Conservation (phyloP, 2,113 vertebrate genomes). For the Neofelis nebulosa region DNA sequence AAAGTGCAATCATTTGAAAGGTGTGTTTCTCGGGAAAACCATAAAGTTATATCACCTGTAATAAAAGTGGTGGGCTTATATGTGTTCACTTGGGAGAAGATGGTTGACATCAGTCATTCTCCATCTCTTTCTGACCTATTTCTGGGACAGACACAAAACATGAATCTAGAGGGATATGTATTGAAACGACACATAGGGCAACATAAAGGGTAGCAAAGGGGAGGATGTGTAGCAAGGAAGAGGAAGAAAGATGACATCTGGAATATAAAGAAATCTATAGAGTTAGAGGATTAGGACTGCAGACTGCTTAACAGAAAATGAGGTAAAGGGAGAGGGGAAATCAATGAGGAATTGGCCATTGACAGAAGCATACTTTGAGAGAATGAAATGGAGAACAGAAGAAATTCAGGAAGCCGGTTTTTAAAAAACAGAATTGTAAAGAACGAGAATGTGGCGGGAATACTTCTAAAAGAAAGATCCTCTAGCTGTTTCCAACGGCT, state of each 20-base stretch:
- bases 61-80: not conserved
- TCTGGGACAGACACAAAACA: constrained; percentile 6
- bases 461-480: not conserved
- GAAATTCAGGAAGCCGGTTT: not conserved
- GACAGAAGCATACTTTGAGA: not conserved
- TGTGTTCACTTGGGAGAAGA: not conserved
- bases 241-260: not conserved
- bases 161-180: not conserved
- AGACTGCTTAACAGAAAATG: not conserved
- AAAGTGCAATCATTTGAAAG: not conserved
- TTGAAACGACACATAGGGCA: not conserved
- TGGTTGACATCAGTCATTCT: not conserved
- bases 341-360: not conserved
- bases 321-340: not conserved
- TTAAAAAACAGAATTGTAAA: not conserved
- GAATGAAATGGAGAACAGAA: not conserved
- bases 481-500: constrained; percentile 10
- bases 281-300: not conserved
- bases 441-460: not conserved
- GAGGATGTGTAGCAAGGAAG: not conserved
- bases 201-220: not conserved
- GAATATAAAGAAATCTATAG: not conserved
- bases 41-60: not conserved
- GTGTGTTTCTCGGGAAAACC: not conserved
- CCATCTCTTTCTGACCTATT: constrained; percentile 21